Base-by-base conservation (phyloP, 2,888 invertebrate species). In the Elmis aenea region DNA sequence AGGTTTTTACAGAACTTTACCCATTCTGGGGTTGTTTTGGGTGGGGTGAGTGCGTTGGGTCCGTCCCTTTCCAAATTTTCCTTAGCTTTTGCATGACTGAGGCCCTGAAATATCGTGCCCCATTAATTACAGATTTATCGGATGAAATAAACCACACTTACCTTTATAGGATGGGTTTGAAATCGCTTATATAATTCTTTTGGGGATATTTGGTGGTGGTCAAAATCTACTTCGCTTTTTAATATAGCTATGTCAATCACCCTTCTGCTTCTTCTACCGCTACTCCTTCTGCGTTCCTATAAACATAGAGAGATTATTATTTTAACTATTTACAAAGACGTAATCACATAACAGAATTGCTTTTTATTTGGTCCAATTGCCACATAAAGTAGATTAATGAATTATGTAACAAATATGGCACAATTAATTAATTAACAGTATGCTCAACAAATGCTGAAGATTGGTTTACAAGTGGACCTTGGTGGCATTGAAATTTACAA, bases 201-300 rank as follows among this genome's bases (percentile, higher is more conserved):
- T 57, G 94, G 82, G 66, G 94, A 81, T 70, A 99, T 86, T 81
- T 91, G 94, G 76, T 99, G 99, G 75, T 86, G 95, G 74, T 99
- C 97, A 73, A 97, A 95, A 73, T 94, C 92, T 79, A 97, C 83
- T 81, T 97, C 97, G 76, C 96, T 94, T 75, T 97, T 97, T 68
- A 97, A 82, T 73, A 96, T 94, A 76, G 95, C 94, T 76, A 97
- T 79, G 72, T 97, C 89, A 73, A 88, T 86, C 67, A 84, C 77
- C 77, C 80, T 85, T 71, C 81, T 81, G 69, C 77, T 77, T 69
- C 81, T 82, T 71, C 80, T 79, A n/a, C n/a, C n/a, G 54, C 77
- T 76, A 52, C 64, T 64, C 78, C 84, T 85, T 73, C 85, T 81
- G 73, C 84, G 82, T 70, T 85, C 83, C 85, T 85, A 76, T 57